Base-by-base conservation (phyloP, 2,797 vertebrate species). In the Pelobates cultripes region DNA sequence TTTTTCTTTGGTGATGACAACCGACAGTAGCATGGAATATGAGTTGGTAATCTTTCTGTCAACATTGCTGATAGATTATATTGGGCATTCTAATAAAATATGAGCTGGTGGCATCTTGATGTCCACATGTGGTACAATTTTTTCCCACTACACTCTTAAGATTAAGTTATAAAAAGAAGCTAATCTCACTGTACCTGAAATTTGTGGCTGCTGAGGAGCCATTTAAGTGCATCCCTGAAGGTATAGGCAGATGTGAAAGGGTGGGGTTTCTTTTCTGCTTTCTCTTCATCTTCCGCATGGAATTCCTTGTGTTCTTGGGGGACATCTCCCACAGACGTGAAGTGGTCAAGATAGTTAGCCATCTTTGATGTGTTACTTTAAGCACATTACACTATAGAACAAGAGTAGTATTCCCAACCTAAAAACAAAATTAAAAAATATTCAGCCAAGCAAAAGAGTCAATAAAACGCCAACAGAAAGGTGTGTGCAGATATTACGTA, bases 321-420 rank as follows among this genome's bases (percentile, higher is more conserved):
- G 14, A 5, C 63, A 0, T 99, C 97, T 0, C 98, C 97, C 28
- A 97, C 97, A 3, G 96, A 91, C 0, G 96, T 98, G 92, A 99
- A 98, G 80, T 96, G 92, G 86, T 85, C 95, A 90, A 99, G 90
- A 89, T 95, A 96, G 64, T n/a, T 90, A 81, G 96, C 91, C 98
- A 99, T 99, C 74, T 53, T 78, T 85, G 74, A 55, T 10, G 71
- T 66, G 86, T 86, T 90, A 70, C 75, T 78, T 63, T 55, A 90
- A 90, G 89, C 85, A 83, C 86, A 76, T 57, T 57, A 12, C 55
- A 57, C 7, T 7, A 57, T 57, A 47, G 12, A 44, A 75, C 12
- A 3, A 45, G 5, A 0, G 14, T 5, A 67, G 8, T 3, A 41
- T 70, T 70, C 69, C 43, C 10, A 60, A 55, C 43, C 51, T 28